Evolutionary conservation across 2,888 invertebrate genomes (phyloP).

Genomic region (Carpatolechia fugitivella): DNA sequence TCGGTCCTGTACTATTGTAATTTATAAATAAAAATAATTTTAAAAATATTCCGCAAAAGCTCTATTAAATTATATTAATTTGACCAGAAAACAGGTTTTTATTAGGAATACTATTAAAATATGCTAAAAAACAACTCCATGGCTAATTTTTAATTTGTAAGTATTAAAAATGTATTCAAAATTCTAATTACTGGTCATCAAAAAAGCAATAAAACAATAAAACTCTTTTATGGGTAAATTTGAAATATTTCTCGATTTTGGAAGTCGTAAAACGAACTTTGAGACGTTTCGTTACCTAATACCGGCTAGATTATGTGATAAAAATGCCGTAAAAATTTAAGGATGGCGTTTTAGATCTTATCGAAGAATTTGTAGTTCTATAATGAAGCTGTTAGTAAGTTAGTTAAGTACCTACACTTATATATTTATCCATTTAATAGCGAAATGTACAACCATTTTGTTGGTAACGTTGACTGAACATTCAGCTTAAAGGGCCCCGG

Average conservation of each 20-base stretch:
- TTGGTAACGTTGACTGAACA: no score
- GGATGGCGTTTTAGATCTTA: slow-evolving; percentile 13
- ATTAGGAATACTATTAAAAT: no score
- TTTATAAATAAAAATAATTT: no score
- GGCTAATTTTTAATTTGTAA: no score
- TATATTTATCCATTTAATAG: no score
- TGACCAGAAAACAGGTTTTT: no score
- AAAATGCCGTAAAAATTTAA: slow-evolving; percentile 14
- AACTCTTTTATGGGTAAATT: slow-evolving; percentile 9
- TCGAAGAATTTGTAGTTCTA: background rate
- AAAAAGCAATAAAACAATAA: slow-evolving; percentile 5
- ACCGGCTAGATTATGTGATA: slow-evolving; percentile 14
- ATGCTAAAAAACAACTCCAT: no score
- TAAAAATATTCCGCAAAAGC: no score
- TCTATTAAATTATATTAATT: background rate
- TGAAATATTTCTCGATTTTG: background rate
- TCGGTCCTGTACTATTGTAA: no score
- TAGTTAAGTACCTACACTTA: no score
- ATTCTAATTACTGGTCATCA: background rate
- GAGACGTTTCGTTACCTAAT: slow-evolving; percentile 4
- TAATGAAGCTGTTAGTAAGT: background rate
- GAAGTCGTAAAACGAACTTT: background rate
- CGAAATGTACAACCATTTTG: no score
- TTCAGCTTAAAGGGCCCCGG: no score
- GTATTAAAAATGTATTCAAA: background rate